Base-by-base conservation (phyloP, 2,797 vertebrate species). In the Poliocrania exsul region DNA sequence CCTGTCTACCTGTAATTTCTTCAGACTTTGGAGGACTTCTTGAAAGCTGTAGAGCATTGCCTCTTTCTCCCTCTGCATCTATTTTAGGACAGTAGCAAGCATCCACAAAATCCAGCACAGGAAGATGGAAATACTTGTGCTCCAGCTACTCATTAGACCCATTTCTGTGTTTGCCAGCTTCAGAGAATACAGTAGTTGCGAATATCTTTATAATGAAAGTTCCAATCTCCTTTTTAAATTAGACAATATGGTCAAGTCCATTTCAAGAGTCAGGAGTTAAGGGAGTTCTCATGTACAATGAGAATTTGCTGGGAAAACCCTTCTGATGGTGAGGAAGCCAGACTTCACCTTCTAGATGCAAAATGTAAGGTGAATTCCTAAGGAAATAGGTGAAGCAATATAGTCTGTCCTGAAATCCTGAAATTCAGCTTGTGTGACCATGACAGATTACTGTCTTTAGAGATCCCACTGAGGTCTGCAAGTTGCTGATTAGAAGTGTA, bases 201-300 rank as follows among this genome's bases (percentile, higher is more conserved):
- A 75, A 47, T 8, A 87, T 7, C 35, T 84, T 57, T n/a, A 53
- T 38, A 57, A 62, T 21, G 9, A 61, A 9, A 10, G 6, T 57
- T 82, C 58, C 24, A 25, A 2, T 28, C 18, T 65, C n/a, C 9
- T 81, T 23, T 44, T 44, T 57, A 80, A 33, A 21, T 23, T 67
- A 46, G 4, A 72, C 8, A 67, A 11, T 35, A 54, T 14, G 6
- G 26, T 16, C 24, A 60, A 28, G 13, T 0, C 0, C 42, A 16
- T 69, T 78, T 69, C 24, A 73, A 77, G 8, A 75, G 2, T 11
- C 37, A 92, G 21, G 6, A 74, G 25, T 42, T 51, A 57, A 58
- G 5, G 13, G 14, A 47, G 3, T 29, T 57, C 17, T 38, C 10
- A 26, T 5, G 8, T 60, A 51, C 13, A 33, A 11, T 35, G 49